A percentile compares a stretch with the other conserved stretches of the same genome.
These are phyloP conservation scores for Chauna torquata DNA, from an alignment of 2,113 vertebrate species.

Conservation along the genomic window DNA sequence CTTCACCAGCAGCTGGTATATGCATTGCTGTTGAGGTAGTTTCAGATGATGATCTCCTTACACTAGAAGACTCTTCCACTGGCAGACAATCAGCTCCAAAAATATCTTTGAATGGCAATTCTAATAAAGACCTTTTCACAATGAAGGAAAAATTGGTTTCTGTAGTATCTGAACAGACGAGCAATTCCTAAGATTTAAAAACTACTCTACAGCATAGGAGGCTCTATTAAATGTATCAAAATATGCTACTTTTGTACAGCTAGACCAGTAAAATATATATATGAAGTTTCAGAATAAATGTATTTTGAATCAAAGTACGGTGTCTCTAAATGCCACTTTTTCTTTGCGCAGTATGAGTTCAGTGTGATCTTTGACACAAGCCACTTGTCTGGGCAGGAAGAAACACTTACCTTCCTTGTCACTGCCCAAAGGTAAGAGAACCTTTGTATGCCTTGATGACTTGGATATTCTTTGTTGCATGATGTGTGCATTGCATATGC, in stretches of 20 bases:
- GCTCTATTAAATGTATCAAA: not conserved
- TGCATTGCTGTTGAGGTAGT: not conserved
- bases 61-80: not conserved
- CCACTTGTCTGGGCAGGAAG: conserved; percentile 90
- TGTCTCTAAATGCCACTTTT: not conserved
- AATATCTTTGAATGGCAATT: not conserved
- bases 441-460: not conserved
- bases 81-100: not conserved
- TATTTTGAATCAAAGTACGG: not conserved
- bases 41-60: not conserved
- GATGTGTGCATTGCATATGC: not conserved
- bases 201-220: not conserved
- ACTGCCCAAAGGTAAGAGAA: conserved; percentile 88
- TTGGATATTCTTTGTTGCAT: not conserved
- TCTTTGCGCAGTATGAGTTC: conserved; percentile 86
- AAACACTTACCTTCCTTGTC: conserved; percentile 86
- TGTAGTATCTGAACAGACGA: not conserved
- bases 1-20: not conserved
- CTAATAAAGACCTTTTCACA: not conserved
- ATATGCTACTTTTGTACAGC: not conserved
- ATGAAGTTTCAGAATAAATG: not conserved
- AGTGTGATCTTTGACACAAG: conserved; percentile 95
- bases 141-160: not conserved
- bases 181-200: not conserved
- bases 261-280: not conserved